phyloP scores from a whole-genome alignment of 1,140 invertebrate genomes.

The Eurosta solidaginis region DNA sequence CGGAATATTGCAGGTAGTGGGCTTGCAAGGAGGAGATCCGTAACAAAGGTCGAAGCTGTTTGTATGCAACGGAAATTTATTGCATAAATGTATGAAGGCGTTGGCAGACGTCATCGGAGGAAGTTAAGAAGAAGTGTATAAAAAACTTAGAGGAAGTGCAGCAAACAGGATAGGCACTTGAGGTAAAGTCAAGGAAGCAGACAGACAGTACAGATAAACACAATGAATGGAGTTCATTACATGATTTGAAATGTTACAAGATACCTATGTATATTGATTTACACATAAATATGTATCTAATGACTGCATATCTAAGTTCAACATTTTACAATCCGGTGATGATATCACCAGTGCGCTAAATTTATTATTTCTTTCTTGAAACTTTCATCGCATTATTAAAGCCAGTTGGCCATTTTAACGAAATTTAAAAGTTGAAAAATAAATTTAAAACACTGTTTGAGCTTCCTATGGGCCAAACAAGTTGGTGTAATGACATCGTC shows the following conservation, averaged over 20 bases:
- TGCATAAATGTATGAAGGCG: conserved; percentile 44
- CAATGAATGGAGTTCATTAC: conserved; percentile 58
- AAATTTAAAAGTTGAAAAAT: too few relatives aligned
- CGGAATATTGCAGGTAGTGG: not conserved
- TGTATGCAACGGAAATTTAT: conserved; percentile 42
- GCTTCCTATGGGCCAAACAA: too few relatives aligned
- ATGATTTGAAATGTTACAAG: conserved; percentile 31
- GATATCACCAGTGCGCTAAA: not conserved
- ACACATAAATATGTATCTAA: not conserved
- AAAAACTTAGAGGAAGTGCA: conserved; percentile 12
- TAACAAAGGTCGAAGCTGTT: not conserved
- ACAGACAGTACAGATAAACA: conserved; percentile 36
- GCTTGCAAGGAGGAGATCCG: not conserved
- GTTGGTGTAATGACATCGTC: too few relatives aligned
- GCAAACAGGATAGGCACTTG: not conserved
- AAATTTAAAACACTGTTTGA: too few relatives aligned
- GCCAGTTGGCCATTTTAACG: too few relatives aligned
- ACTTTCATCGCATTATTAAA: too few relatives aligned
- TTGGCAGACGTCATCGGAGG: not conserved
- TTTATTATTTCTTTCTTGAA: too few relatives aligned
- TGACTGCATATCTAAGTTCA: not conserved
- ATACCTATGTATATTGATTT: not conserved
- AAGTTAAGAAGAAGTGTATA: not conserved
- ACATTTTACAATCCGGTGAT: not conserved
- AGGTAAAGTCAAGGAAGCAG: not conserved